These are phyloP conservation scores for Drosophila kambysellisi DNA, from an alignment of 2,888 invertebrate genomes.

Conservation along the genomic window DNA sequence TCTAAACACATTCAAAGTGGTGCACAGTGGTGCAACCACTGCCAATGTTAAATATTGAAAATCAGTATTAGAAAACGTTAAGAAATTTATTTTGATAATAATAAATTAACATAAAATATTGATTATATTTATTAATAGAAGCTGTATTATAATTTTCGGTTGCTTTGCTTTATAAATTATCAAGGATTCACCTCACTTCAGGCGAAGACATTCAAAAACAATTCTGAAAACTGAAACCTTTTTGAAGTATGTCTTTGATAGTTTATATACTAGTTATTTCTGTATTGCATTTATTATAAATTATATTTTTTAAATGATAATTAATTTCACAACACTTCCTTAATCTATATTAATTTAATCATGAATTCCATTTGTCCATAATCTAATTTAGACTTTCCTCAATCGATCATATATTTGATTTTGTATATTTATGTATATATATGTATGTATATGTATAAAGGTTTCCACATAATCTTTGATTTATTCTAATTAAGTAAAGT, in stretches of 20 bases:
- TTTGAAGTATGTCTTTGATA: not conserved
- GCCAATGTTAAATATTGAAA: not conserved
- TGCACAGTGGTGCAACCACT: constrained; percentile 38
- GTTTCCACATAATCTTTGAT: not conserved
- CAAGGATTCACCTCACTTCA: not conserved
- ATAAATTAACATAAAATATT: too few relatives aligned
- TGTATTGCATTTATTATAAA: not conserved
- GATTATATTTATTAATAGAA: not conserved
- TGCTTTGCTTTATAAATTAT: not conserved
- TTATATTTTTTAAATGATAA: not conserved
- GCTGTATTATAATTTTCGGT: not conserved
- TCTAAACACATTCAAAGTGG: constrained; percentile 52
- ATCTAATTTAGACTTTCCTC: too few relatives aligned
- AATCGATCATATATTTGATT: not conserved
- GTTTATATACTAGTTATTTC: not conserved
- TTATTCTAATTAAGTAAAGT: not conserved
- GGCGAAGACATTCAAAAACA: too few relatives aligned
- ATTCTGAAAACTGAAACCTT: not conserved
- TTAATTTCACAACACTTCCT: not conserved
- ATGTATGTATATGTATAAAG: not conserved
- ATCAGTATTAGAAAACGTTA: not conserved
- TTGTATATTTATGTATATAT: not conserved
- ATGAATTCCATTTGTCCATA: not conserved
- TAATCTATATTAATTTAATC: not conserved
- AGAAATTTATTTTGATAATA: too few relatives aligned